Evolutionary conservation across 1,140 invertebrate genomes (phyloP).

Genomic region (Anadara kagoshimensis): DNA sequence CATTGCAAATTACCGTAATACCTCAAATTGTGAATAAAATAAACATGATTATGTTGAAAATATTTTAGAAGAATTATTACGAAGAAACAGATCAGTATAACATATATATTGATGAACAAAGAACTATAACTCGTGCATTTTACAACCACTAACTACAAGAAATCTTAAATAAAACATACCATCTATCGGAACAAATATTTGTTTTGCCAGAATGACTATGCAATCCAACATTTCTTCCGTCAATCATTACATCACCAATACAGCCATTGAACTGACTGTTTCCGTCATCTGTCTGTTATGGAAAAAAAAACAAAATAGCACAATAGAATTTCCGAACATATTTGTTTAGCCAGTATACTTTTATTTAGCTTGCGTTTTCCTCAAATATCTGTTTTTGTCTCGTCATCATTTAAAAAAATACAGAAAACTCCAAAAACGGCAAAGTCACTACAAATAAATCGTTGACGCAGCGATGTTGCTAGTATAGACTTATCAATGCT

Average conservation of each 20-base stretch:
- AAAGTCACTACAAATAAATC: too few relatives aligned
- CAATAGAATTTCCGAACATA: too few relatives aligned
- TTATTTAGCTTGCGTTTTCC: too few relatives aligned
- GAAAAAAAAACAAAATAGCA: background rate
- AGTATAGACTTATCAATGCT: too few relatives aligned
- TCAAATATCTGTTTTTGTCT: too few relatives aligned
- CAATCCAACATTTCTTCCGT: conserved; percentile 14
- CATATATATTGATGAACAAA: background rate
- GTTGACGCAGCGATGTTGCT: too few relatives aligned
- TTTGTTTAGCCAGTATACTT: background rate
- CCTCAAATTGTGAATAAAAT: too few relatives aligned
- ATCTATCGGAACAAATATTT: background rate
- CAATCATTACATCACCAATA: conserved; percentile 11
- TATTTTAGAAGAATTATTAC: background rate
- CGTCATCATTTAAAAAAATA: too few relatives aligned
- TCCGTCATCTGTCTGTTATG: background rate
- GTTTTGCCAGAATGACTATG: background rate
- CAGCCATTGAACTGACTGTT: conserved; percentile 12
- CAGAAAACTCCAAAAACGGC: too few relatives aligned
- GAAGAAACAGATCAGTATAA: background rate
- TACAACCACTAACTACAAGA: background rate
- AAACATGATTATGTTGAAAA: background rate
- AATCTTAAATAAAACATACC: background rate
- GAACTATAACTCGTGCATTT: background rate
- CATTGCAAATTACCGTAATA: too few relatives aligned